Percentiles rank a stretch among this genome's conserved stretches.
Evolutionary conservation across 2,113 vertebrate genomes (phyloP).

Genomic region (Heterotis niloticus): DNA sequence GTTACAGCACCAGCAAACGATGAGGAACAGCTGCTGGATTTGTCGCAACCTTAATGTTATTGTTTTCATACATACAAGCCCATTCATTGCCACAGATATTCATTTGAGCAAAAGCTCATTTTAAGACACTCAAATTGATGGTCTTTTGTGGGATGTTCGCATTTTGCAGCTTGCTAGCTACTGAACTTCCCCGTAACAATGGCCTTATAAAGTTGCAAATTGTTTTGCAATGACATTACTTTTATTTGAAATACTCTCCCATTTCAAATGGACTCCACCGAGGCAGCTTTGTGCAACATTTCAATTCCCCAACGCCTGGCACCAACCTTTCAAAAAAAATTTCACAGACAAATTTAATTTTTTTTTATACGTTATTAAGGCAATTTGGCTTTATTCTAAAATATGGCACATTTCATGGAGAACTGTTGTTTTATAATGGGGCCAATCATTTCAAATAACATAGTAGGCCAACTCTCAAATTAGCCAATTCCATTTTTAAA

Average conservation of each 20-base stretch:
- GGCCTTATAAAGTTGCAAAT: conserved; percentile 53
- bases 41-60: not conserved
- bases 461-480: conserved; percentile 26
- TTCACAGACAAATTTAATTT: conserved; percentile 51
- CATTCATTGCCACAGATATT: too few relatives aligned
- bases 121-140: too few relatives aligned
- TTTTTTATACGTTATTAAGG: conserved; percentile 55
- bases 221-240: conserved; percentile 55
- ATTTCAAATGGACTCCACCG: conserved; percentile 34
- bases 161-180: conserved; percentile 51
- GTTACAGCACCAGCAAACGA: not conserved
- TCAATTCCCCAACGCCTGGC: conserved; percentile 46
- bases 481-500: conserved; percentile 39
- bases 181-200: conserved; percentile 26
- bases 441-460: conserved; percentile 37
- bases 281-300: conserved; percentile 41
- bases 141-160: conserved; percentile 37
- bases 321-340: conserved; percentile 56
- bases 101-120: too few relatives aligned
- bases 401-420: conserved; percentile 46
- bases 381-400: conserved; percentile 48
- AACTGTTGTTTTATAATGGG: conserved; percentile 38
- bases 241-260: conserved; percentile 55
- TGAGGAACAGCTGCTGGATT: not conserved
- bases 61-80: too few relatives aligned